Evolutionary conservation across 2,797 vertebrate species (phyloP).

Genomic region (Cottoperca gobio): DNA sequence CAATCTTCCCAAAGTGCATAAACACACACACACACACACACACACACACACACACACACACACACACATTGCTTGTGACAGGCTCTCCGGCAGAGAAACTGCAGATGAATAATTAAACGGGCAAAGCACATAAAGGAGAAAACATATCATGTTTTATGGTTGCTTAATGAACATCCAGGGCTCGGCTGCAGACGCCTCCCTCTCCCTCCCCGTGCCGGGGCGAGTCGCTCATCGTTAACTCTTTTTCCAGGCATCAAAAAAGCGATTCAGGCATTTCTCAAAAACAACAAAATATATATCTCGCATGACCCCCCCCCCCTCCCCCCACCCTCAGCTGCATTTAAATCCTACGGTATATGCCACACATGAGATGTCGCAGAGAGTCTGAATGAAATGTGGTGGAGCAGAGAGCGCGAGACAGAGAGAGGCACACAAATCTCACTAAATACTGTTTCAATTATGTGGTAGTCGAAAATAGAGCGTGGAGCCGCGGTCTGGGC

Average conservation of each 20-base stretch:
- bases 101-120: slow-evolving; percentile 73
- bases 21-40: slow-evolving; percentile 13
- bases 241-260: slow-evolving; percentile 76
- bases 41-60: not conserved
- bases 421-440: slow-evolving; percentile 68
- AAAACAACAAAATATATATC: slow-evolving; percentile 22
- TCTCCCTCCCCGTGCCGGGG: not conserved
- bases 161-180: slow-evolving; percentile 69
- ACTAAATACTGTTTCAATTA: slow-evolving; percentile 95
- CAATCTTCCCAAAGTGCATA: slow-evolving; percentile 18
- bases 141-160: slow-evolving; percentile 66
- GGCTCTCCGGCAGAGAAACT: slow-evolving; percentile 11
- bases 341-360: slow-evolving; percentile 65
- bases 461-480: slow-evolving; percentile 91
- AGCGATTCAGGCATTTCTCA: slow-evolving; percentile 53
- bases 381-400: slow-evolving; percentile 71
- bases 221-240: slow-evolving; percentile 57
- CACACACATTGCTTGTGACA: slow-evolving; percentile 11
- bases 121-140: slow-evolving; percentile 62
- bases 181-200: slow-evolving; percentile 56
- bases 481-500: slow-evolving; percentile 88
- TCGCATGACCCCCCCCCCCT: slow-evolving; percentile 26
- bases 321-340: slow-evolving; percentile 51
- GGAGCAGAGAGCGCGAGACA: slow-evolving; percentile 42
- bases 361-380: slow-evolving; percentile 79